Conservation (phyloP, 2,888 invertebrate species). For the Timema cristinae region DNA sequence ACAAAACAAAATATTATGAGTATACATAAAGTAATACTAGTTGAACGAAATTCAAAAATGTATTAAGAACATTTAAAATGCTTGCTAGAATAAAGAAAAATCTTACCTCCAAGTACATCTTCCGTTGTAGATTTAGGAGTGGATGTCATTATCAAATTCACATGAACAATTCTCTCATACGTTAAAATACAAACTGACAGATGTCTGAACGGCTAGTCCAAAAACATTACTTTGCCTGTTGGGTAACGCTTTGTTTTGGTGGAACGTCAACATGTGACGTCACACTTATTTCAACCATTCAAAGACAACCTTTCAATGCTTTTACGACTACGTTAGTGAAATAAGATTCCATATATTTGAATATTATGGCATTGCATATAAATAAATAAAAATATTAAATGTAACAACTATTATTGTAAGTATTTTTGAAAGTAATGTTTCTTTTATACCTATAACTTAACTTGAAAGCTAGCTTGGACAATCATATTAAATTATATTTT, state of each 20-base stretch:
- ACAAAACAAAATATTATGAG: too few species aligned
- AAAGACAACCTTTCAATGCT: slow-evolving; percentile 9
- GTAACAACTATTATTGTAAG: too few species aligned
- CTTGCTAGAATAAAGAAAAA: background rate
- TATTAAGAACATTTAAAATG: too few species aligned
- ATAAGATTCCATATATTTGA: background rate
- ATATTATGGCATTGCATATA: too few species aligned
- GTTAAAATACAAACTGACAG: slow-evolving; percentile 24
- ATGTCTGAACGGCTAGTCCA: slow-evolving; percentile 16
- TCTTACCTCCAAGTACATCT: slow-evolving; percentile 30
- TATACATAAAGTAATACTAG: too few species aligned
- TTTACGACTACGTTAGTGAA: slow-evolving; percentile 8
- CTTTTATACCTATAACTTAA: too few species aligned
- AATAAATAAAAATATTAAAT: too few species aligned
- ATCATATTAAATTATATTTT: too few species aligned
- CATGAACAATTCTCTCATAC: slow-evolving; percentile 16
- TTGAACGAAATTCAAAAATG: too few species aligned
- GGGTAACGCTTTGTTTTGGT: slow-evolving; percentile 32
- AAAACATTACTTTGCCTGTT: slow-evolving; percentile 17
- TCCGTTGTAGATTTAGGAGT: slow-evolving; percentile 31
- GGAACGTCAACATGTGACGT: slow-evolving; percentile 31
- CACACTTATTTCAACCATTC: slow-evolving; percentile 21
- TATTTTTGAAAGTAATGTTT: too few species aligned
- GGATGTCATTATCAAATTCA: slow-evolving; percentile 28
- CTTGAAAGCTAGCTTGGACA: too few species aligned